Conservation (phyloP, 2,113 vertebrate species). For the Edolisoma coerulescens region DNA sequence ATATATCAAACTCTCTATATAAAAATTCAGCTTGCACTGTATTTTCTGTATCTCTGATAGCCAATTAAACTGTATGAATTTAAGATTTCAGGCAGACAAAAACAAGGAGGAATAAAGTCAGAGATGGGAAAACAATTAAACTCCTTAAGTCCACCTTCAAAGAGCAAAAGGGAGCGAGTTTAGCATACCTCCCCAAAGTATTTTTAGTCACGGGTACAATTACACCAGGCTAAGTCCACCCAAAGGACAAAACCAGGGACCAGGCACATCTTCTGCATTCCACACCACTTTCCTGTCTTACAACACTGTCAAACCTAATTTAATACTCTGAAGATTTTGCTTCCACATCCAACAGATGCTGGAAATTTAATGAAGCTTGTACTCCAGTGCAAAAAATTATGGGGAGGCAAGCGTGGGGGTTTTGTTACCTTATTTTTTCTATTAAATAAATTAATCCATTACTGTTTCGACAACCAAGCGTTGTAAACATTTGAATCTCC, state of each 20-base stretch:
- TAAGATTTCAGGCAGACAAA: background rate
- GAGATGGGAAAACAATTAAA: background rate
- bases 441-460: background rate
- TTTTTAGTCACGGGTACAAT: constrained; percentile 1
- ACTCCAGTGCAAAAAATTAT: background rate
- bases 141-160: background rate
- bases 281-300: background rate
- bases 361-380: background rate
- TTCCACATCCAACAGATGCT: background rate
- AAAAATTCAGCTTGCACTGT: background rate
- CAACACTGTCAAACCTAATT: background rate
- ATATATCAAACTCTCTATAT: background rate
- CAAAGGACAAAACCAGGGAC: background rate
- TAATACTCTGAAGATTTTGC: background rate
- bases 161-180: background rate
- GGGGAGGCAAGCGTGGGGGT: fast-evolving
- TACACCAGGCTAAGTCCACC: background rate
- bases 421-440: background rate
- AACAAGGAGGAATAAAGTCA: background rate
- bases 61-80: background rate
- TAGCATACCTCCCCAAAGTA: background rate
- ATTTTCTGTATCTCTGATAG: background rate
- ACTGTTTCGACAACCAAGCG: background rate
- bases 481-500: background rate
- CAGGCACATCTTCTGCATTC: background rate